Conservation (phyloP, 2,888 invertebrate genomes). For the Frankliniella intonsa region DNA sequence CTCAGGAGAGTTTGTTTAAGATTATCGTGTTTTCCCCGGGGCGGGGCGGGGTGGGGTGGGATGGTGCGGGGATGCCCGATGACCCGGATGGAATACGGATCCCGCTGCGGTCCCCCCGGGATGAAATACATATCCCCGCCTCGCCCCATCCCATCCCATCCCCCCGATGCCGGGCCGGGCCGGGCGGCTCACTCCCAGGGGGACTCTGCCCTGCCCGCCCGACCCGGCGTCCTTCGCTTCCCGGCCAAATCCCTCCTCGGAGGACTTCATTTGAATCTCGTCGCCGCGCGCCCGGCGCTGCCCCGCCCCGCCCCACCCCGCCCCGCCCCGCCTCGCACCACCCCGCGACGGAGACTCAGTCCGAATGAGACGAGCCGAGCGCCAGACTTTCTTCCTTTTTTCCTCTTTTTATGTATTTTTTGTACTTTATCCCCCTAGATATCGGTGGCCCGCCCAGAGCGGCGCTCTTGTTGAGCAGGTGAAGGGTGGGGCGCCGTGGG, state of each 20-base stretch:
- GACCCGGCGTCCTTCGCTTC: not conserved
- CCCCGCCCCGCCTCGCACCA: not conserved
- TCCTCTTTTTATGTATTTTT: too few relatives aligned
- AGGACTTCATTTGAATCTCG: not conserved
- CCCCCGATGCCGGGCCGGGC: too few relatives aligned
- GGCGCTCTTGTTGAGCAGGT: not conserved
- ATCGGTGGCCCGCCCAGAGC: not conserved
- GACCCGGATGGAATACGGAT: not conserved
- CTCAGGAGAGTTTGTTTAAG: not conserved
- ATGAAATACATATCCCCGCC: not conserved
- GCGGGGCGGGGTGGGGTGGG: not conserved
- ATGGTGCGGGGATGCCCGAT: not conserved
- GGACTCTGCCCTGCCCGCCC: not conserved
- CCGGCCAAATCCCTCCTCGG: not conserved
- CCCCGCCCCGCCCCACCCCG: not conserved
- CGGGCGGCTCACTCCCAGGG: not conserved
- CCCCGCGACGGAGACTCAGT: too few relatives aligned
- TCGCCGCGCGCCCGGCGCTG: not conserved
- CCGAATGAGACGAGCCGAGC: too few relatives aligned
- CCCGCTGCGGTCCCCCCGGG: too few relatives aligned
- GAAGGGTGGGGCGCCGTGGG: too few relatives aligned
- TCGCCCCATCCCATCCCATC: too few relatives aligned
- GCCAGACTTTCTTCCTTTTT: too few relatives aligned
- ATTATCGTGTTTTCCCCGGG: not conserved
- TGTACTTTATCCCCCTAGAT: not conserved